Evolutionary conservation across 2,797 vertebrate genomes (phyloP), one percentile per base, ranked within the genome.

Genomic region (Danio aesculapii): DNA sequence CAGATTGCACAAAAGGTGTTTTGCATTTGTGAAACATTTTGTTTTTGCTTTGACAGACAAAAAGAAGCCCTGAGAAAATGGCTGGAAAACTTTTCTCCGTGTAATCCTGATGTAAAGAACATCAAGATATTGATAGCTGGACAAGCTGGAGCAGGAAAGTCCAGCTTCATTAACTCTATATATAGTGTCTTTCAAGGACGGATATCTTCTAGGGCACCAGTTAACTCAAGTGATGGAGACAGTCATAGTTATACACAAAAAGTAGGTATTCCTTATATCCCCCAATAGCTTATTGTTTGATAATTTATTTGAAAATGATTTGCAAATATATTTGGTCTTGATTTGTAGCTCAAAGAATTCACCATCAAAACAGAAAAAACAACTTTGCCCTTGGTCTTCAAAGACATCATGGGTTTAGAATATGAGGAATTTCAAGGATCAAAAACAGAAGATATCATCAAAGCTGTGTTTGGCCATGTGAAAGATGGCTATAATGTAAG

Each of bases 91-190:
- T 87, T 89, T 41, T 0, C 66, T 0, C 72, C 83, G 50, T 13
- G 0, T 16, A 83, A 81, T 39, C 8, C 66, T 0, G 11, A 83
- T 0, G 6, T 82, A 16, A 16, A 16, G 19, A 10, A 85, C 78
- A 73, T 92, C 82, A 86, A 85, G 52, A 84, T 94, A 87, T 91
- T 95, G 58, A 86, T 94, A 69, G 46, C 92, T 86, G 92, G 92
- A 84, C 92, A 90, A 70, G 2, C 84, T 73, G 90, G 90, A 79
- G 88, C 86, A 83, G 93, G 93, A 30, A 94, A 94, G 83, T 93
- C 91, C 75, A 92, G 89, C 67, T 91, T 95, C 88, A 87, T 94
- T 85, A 95, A 94, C 86, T 93, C 93, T 55, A 86, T 91, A 47
- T 84, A 87, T 81, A 91, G 81, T 71, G 9, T 78, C 81, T 89